Evolutionary conservation across 2,888 invertebrate species (phyloP).

Genomic region (Linyphia triangularis): DNA sequence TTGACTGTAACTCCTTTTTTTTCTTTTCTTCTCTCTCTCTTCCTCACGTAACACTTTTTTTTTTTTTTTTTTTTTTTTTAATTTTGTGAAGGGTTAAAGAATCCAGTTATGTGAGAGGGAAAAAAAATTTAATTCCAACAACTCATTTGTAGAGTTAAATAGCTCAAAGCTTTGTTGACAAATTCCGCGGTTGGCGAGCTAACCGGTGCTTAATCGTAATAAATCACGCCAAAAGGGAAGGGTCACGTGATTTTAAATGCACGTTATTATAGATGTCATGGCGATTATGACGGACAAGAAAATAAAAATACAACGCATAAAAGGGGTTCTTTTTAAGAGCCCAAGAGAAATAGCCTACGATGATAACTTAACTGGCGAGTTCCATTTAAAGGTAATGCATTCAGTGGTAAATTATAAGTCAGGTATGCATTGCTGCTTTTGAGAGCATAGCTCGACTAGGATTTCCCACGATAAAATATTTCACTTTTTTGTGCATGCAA

Average conservation of each 20-base stretch:
- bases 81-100: background rate
- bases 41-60: background rate
- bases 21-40: background rate
- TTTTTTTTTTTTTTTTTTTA: background rate
- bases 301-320: background rate
- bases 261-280: background rate
- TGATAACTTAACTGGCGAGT: too few species aligned
- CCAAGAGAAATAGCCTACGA: too few species aligned
- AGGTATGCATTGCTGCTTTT: too few species aligned
- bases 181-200: conserved; percentile 2
- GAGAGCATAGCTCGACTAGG: too few species aligned
- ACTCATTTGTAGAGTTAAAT: background rate
- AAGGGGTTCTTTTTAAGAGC: background rate
- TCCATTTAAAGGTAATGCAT: too few species aligned
- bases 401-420: too few species aligned
- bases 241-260: conserved; percentile 15
- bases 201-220: conserved; percentile 25
- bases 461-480: too few species aligned
- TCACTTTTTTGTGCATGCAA: too few species aligned
- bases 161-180: conserved; percentile 13
- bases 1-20: background rate
- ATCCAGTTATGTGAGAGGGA: background rate
- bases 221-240: conserved; percentile 12
- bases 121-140: background rate
- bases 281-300: too few species aligned